Conservation (phyloP, 2,797 vertebrate species). For the Valencia hispanica region DNA sequence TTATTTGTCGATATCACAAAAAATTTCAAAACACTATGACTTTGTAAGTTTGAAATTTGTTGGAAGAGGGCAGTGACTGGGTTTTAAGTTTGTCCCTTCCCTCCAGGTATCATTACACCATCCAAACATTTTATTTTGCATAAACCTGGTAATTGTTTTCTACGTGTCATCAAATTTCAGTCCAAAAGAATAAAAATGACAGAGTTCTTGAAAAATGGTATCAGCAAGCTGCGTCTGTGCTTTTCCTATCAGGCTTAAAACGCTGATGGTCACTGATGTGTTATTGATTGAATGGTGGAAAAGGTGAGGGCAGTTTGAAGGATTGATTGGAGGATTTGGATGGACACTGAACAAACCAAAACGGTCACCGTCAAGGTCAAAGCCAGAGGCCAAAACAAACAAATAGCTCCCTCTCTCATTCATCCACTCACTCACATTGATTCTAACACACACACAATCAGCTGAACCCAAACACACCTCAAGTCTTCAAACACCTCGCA, state of each 20-base stretch:
- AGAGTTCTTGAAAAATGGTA: slow-evolving; percentile 38
- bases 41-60: too few species aligned
- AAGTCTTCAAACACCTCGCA: not conserved
- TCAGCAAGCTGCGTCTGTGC: slow-evolving; percentile 11
- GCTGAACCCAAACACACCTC: not conserved
- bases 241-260: slow-evolving; percentile 54
- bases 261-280: slow-evolving; percentile 53
- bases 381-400: slow-evolving; percentile 72
- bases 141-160: not conserved
- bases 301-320: slow-evolving; percentile 65
- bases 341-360: slow-evolving; percentile 75
- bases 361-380: slow-evolving; percentile 63
- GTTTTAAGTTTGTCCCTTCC: too few species aligned
- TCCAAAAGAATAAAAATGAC: not conserved
- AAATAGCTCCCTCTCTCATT: slow-evolving; percentile 64
- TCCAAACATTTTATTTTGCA: not conserved
- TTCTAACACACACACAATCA: slow-evolving; percentile 5
- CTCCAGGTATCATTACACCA: not conserved
- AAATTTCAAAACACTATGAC: not conserved
- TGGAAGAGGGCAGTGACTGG: not conserved
- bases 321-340: slow-evolving; percentile 82
- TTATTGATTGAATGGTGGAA: slow-evolving; percentile 75
- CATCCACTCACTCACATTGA: slow-evolving; percentile 33
- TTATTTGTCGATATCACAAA: not conserved
- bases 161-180: not conserved